phyloP scores from a whole-genome alignment of 2,113 vertebrate species.

The Psilopsiagon aurifrons region DNA sequence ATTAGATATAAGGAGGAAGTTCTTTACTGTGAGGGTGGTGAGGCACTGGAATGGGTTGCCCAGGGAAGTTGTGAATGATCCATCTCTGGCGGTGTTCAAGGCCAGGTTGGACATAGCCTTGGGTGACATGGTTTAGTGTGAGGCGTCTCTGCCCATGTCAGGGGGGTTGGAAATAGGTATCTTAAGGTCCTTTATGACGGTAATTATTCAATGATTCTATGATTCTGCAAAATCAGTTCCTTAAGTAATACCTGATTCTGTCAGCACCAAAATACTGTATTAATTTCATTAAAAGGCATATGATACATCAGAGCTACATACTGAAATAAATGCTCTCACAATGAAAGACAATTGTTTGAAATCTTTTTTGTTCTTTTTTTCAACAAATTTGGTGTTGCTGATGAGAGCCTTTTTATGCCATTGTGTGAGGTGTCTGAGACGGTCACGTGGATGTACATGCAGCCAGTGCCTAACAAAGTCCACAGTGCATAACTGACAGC shows the following conservation, averaged over 20 bases:
- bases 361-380: not conserved
- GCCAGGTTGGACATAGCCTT: not conserved
- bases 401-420: conserved; percentile 20
- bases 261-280: not conserved
- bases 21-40: no score
- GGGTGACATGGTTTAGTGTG: not conserved
- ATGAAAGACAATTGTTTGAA: not conserved
- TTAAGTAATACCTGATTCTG: not conserved
- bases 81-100: no score
- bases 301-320: not conserved
- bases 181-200: not conserved
- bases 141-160: not conserved
- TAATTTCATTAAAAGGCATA: not conserved
- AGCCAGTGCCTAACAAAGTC: conserved; percentile 51
- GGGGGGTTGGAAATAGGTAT: not conserved
- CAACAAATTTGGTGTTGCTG: conserved; percentile 24
- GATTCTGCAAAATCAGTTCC: not conserved
- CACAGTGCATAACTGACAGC: not conserved
- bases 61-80: no score
- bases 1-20: no score
- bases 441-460: not conserved
- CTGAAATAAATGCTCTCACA: not conserved
- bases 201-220: not conserved
- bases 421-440: conserved; percentile 59
- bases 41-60: no score